Percentiles rank a stretch among this genome's conserved stretches.
phyloP scores from a whole-genome alignment of 1,140 invertebrate species.

The Drosophila jambulina region DNA sequence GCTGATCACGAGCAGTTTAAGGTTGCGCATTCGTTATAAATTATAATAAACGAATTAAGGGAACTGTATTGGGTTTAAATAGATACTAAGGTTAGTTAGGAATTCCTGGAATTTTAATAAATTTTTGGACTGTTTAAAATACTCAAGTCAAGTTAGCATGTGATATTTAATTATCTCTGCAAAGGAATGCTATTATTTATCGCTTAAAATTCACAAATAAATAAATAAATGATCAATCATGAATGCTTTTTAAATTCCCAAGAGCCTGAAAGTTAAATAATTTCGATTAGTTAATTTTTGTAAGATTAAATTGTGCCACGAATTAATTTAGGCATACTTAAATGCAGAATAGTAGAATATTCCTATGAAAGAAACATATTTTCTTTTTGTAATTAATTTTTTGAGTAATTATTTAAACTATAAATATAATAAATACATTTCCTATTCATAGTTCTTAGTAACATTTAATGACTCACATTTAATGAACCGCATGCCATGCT shows the following conservation, averaged over 20 bases:
- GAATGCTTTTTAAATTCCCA: not conserved
- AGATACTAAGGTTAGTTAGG: not conserved
- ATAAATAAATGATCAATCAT: conserved; percentile 16
- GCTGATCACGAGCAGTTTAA: conserved; percentile 38
- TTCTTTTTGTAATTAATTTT: not conserved
- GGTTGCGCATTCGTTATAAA: conserved; percentile 14
- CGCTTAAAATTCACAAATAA: conserved; percentile 7
- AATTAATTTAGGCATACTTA: not conserved
- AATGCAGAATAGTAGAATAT: not conserved
- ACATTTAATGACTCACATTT: conserved; percentile 10
- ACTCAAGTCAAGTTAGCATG: not conserved
- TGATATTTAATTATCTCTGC: not conserved
- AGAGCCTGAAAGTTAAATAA: not conserved
- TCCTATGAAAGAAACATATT: not conserved
- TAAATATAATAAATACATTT: not conserved
- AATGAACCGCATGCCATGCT: conserved; percentile 37
- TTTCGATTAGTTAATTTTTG: not conserved
- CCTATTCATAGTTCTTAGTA: not conserved
- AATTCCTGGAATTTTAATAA: not conserved
- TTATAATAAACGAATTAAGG: not conserved
- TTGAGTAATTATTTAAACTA: not conserved
- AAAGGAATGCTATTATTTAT: conserved; percentile 9
- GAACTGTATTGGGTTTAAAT: not conserved
- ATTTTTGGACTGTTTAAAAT: not conserved
- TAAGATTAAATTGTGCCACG: not conserved